These are phyloP conservation scores for Cryptosula pallasiana DNA, from an alignment of 2,888 invertebrate genomes.

Conservation along the genomic window DNA sequence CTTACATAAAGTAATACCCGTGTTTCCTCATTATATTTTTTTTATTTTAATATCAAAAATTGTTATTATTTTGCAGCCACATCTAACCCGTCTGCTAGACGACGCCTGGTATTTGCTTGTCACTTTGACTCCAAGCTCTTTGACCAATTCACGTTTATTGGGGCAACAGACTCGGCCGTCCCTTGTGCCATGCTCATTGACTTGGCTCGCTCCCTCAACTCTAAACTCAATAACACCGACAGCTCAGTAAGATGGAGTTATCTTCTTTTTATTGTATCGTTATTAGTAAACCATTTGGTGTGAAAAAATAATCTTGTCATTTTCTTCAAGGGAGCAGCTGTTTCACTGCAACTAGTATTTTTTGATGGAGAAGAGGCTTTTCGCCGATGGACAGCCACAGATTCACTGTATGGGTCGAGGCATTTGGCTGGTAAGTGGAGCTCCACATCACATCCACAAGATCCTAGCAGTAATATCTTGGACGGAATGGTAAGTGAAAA, in stretches of 20 bases:
- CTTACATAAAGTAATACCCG: too few species aligned
- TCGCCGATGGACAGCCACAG: slow-evolving; percentile 71
- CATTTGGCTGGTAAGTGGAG: slow-evolving; percentile 64
- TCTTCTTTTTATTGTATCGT: too few species aligned
- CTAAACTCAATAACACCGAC: neutral
- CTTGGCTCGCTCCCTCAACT: slow-evolving; percentile 33
- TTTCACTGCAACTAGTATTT: slow-evolving; percentile 72
- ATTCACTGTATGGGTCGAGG: slow-evolving; percentile 87
- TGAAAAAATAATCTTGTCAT: neutral
- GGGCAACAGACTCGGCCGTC: slow-evolving; percentile 87
- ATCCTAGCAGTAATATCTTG: neutral
- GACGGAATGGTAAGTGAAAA: slow-evolving; percentile 23
- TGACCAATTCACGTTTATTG: slow-evolving; percentile 59
- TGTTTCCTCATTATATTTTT: too few species aligned
- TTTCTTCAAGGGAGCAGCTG: slow-evolving; percentile 32
- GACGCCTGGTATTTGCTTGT: slow-evolving; percentile 60
- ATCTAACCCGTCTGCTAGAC: neutral
- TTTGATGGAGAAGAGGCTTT: slow-evolving; percentile 97
- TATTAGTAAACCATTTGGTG: too few species aligned
- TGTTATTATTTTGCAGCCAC: too few species aligned
- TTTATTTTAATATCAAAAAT: too few species aligned
- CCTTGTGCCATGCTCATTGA: slow-evolving; percentile 63
- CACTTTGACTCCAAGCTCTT: slow-evolving; percentile 62
- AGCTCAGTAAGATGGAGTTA: neutral
- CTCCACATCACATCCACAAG: neutral